Percentiles rank a stretch among this genome's conserved stretches.
These are phyloP conservation scores for Remorina albescens DNA, from an alignment of 2,797 vertebrate species.

Conservation along the genomic window DNA sequence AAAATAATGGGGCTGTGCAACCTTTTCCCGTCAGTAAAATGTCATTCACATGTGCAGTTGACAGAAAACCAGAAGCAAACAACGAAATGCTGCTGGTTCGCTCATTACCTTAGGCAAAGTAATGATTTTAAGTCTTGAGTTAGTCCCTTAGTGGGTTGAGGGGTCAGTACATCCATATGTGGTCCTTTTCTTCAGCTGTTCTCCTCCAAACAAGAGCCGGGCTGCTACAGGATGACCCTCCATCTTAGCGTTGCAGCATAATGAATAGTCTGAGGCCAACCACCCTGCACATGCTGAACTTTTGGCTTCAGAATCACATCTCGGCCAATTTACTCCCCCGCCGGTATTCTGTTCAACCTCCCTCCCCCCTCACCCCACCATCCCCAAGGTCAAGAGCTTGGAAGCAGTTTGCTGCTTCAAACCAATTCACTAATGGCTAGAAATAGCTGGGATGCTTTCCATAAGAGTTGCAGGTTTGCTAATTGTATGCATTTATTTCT, in stretches of 20 bases:
- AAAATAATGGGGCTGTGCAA: slow-evolving; percentile 37
- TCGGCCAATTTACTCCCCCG: slow-evolving; percentile 66
- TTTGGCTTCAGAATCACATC: slow-evolving; percentile 64
- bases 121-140: slow-evolving; percentile 55
- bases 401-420: slow-evolving; percentile 66
- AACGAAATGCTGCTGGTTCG: slow-evolving; percentile 47
- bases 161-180: slow-evolving; percentile 71
- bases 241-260: slow-evolving; percentile 60
- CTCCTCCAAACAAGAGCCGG: slow-evolving; percentile 57
- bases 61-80: slow-evolving; percentile 49
- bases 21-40: slow-evolving; percentile 65
- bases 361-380: neutral
- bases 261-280: slow-evolving; percentile 63
- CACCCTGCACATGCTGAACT: slow-evolving; percentile 66
- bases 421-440: slow-evolving; percentile 66
- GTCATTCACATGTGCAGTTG: slow-evolving; percentile 66
- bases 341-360: slow-evolving; percentile 21
- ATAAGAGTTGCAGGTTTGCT: slow-evolving; percentile 44
- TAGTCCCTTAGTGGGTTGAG: slow-evolving; percentile 57
- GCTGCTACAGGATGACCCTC: slow-evolving; percentile 66
- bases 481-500: slow-evolving; percentile 59
- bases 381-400: slow-evolving; percentile 66
- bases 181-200: slow-evolving; percentile 51
- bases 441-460: slow-evolving; percentile 61
- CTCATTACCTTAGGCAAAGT: slow-evolving; percentile 63